Conservation (phyloP, 2,797 vertebrate genomes). For the Centropyge bicolor region DNA sequence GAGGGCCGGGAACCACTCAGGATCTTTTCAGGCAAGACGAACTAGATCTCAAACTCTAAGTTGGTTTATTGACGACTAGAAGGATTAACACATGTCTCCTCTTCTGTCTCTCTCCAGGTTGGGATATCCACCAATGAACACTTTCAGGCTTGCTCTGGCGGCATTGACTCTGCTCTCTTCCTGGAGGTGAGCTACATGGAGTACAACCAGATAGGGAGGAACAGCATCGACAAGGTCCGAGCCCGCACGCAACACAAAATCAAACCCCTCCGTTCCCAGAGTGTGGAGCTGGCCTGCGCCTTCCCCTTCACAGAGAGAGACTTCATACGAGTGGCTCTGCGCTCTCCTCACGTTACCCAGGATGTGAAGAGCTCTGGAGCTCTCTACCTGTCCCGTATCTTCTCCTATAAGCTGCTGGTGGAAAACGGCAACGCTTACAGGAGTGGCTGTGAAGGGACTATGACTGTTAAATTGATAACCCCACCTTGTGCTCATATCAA, state of each 20-base stretch:
- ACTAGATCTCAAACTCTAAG: neutral
- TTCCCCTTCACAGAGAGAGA: constrained; percentile 87
- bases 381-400: constrained; percentile 91
- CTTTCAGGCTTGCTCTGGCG: constrained; percentile 85
- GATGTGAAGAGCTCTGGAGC: constrained; percentile 90
- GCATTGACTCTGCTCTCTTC: constrained; percentile 80
- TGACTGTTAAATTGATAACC: constrained; percentile 87
- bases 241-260: constrained; percentile 84
- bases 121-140: constrained; percentile 89
- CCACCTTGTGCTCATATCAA: constrained; percentile 90
- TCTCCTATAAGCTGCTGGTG: constrained; percentile 91
- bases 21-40: constrained; percentile 76
- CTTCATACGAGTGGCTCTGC: constrained; percentile 89
- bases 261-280: constrained; percentile 87
- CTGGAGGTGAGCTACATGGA: constrained; percentile 89
- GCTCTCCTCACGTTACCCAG: constrained; percentile 81
- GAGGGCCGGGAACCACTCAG: constrained; percentile 81
- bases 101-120: constrained; percentile 84
- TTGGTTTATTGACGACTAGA: neutral
- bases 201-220: constrained; percentile 84
- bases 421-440: constrained; percentile 82
- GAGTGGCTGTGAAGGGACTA: constrained; percentile 85
- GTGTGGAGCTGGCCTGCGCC: constrained; percentile 89
- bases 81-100: neutral
- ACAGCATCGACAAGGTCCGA: constrained; percentile 87